Percentiles rank a stretch among this genome's conserved stretches.
phyloP scores from a whole-genome alignment of 2,888 invertebrate genomes.

The Nemotelus nigrinus region DNA sequence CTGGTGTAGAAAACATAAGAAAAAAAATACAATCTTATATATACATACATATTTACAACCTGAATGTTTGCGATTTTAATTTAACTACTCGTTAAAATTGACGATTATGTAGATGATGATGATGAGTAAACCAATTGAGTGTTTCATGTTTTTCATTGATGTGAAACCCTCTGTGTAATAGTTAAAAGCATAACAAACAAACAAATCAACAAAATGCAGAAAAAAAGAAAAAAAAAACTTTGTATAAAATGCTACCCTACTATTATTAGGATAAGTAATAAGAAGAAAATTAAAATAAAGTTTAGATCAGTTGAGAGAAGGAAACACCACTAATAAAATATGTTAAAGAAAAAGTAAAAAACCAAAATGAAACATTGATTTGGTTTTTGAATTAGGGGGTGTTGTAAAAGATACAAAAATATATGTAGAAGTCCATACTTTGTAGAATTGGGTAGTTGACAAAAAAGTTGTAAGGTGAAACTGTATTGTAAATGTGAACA shows the following conservation, averaged over 20 bases:
- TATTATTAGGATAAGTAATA: too few relatives aligned
- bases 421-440: too few relatives aligned
- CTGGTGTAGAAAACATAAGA: slow-evolving; percentile 12
- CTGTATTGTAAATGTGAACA: too few relatives aligned
- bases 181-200: background rate
- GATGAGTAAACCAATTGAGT: slow-evolving; percentile 26
- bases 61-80: slow-evolving; percentile 42
- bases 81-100: slow-evolving; percentile 20
- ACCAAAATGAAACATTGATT: too few relatives aligned
- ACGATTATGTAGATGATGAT: background rate
- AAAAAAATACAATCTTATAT: slow-evolving; percentile 8
- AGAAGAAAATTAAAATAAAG: too few relatives aligned
- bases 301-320: too few relatives aligned
- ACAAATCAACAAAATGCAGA: background rate
- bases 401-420: too few relatives aligned
- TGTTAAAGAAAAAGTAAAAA: too few relatives aligned
- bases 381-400: too few relatives aligned
- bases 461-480: too few relatives aligned
- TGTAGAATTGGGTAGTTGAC: too few relatives aligned
- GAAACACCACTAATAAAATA: too few relatives aligned
- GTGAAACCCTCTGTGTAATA: slow-evolving; percentile 41
- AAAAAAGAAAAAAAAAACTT: slow-evolving; percentile 10
- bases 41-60: slow-evolving; percentile 33
- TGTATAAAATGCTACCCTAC: background rate
- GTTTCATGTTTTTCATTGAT: slow-evolving; percentile 27